These are phyloP conservation scores for Amiota communis DNA, from an alignment of 2,888 invertebrate species.

Conservation along the genomic window DNA sequence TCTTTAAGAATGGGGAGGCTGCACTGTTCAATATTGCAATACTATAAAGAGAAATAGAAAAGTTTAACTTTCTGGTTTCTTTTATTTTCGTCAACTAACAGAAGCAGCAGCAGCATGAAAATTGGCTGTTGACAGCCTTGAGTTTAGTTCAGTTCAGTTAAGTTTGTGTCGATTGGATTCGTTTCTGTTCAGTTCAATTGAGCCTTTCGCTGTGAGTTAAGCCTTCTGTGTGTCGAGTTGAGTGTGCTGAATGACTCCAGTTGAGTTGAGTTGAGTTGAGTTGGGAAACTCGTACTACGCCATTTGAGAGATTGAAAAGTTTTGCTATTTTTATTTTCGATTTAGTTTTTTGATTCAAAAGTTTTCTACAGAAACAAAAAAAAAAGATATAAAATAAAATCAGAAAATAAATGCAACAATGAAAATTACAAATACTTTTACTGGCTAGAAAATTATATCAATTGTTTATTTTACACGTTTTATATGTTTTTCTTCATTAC, in stretches of 20 bases:
- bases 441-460: too few relatives aligned
- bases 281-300: constrained; percentile 48
- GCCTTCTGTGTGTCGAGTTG: constrained; percentile 31
- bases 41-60: constrained; percentile 34
- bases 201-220: neutral
- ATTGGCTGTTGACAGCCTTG: constrained; percentile 64
- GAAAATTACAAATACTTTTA: too few relatives aligned
- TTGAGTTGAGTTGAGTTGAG: neutral
- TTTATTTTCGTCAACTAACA: neutral
- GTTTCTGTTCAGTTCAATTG: constrained; percentile 9
- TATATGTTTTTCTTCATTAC: too few relatives aligned
- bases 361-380: constrained; percentile 40
- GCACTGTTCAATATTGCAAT: too few relatives aligned
- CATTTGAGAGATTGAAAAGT: constrained; percentile 61
- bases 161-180: constrained; percentile 3
- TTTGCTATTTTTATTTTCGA: constrained; percentile 55
- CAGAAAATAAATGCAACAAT: too few relatives aligned
- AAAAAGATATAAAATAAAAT: neutral
- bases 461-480: too few relatives aligned
- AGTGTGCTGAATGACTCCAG: constrained; percentile 54
- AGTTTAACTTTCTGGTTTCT: constrained; percentile 15
- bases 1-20: too few relatives aligned
- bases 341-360: constrained; percentile 61
- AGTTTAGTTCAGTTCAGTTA: constrained; percentile 27
- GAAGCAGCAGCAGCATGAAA: constrained; percentile 43